phyloP scores from a whole-genome alignment of 1,140 invertebrate genomes.

The Drosophila repleta region DNA sequence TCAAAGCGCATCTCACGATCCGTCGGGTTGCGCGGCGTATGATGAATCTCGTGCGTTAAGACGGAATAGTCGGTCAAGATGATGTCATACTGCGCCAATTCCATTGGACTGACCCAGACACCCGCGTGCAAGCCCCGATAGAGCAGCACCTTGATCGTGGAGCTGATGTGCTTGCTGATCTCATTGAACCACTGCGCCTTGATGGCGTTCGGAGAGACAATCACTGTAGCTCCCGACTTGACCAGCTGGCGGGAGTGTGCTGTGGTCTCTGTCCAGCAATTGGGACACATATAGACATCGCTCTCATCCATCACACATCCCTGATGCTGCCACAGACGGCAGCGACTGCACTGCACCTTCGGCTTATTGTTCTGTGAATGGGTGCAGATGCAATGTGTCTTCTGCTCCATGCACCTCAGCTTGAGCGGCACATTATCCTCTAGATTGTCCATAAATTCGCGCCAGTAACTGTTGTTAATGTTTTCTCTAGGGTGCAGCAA shows the following conservation, averaged over 20 bases:
- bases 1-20: slow-evolving; percentile 59
- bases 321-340: slow-evolving; percentile 62
- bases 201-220: slow-evolving; percentile 89
- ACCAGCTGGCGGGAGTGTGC: slow-evolving; percentile 67
- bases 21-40: slow-evolving; percentile 67
- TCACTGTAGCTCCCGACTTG: slow-evolving; percentile 88
- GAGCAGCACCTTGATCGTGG: slow-evolving; percentile 84
- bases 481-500: slow-evolving; percentile 85
- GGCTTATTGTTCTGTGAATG: background rate
- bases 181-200: slow-evolving; percentile 91
- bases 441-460: slow-evolving; percentile 22
- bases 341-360: slow-evolving; percentile 53
- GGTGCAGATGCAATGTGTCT: slow-evolving; percentile 58
- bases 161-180: slow-evolving; percentile 87
- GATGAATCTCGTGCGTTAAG: slow-evolving; percentile 87
- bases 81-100: slow-evolving; percentile 89
- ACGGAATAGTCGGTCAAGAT: slow-evolving; percentile 90
- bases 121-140: slow-evolving; percentile 86
- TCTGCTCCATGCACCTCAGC: background rate
- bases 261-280: slow-evolving; percentile 62
- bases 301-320: slow-evolving; percentile 43
- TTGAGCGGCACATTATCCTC: slow-evolving; percentile 50
- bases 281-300: slow-evolving; percentile 63
- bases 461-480: slow-evolving; percentile 37
- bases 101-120: slow-evolving; percentile 88